Percentiles rank a stretch among this genome's conserved stretches.
Evolutionary conservation across 2,113 vertebrate species (phyloP).

Genomic region (Trematocara variabile): DNA sequence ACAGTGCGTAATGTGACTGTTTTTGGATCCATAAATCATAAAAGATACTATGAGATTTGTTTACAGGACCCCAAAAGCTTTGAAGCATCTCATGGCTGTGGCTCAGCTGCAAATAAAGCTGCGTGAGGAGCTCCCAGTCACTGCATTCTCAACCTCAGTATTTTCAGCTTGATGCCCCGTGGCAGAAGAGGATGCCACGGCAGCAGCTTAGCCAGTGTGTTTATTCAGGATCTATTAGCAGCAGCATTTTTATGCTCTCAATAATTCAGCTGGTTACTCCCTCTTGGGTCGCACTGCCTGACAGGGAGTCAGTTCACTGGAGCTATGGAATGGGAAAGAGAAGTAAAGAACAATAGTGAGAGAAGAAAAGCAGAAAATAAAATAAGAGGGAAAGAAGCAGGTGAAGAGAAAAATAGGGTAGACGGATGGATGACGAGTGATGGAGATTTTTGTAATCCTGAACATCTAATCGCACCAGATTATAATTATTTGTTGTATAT

Average conservation of each 20-base stretch:
- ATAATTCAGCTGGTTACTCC: constrained; percentile 74
- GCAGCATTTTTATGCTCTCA: constrained; percentile 73
- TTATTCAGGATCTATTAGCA: constrained; percentile 77
- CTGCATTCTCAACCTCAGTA: constrained; percentile 39
- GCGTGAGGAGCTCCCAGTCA: constrained; percentile 8
- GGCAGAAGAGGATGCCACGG: constrained; percentile 50
- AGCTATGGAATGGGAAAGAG: constrained; percentile 46
- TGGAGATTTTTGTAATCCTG: background rate
- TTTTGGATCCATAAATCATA: background rate
- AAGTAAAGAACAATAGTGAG: constrained; percentile 16
- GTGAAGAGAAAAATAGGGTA: background rate
- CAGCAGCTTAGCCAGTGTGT: constrained; percentile 66
- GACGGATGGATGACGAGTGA: background rate
- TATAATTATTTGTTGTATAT: background rate
- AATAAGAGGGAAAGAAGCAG: background rate
- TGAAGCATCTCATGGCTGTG: background rate
- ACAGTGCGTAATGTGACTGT: background rate
- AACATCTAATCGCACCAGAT: background rate
- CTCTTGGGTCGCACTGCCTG: constrained; percentile 60
- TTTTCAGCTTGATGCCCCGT: constrained; percentile 51
- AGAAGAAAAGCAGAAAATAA: constrained; percentile 7
- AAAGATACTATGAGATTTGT: background rate
- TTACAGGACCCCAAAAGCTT: background rate
- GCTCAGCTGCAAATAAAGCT: constrained; percentile 30
- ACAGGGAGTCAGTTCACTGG: constrained; percentile 59